Conservation (phyloP, 37 sponge, comb jelly and placozoan species). For the Hexactinellida sp. region DNA sequence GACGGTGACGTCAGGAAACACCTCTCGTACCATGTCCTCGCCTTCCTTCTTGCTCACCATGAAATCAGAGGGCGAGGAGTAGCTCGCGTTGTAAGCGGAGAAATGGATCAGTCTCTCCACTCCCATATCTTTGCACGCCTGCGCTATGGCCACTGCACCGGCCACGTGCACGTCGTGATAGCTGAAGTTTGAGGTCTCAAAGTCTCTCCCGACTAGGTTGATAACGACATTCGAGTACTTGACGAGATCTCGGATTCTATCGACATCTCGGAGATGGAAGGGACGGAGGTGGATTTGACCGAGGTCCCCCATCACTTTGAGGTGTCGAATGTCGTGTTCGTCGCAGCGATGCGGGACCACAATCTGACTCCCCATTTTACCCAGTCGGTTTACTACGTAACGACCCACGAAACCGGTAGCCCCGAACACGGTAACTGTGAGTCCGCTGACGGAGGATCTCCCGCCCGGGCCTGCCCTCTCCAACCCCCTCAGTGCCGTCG, state of each 20-base stretch:
- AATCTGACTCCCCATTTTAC: conserved; percentile 73
- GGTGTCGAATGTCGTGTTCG: conserved; percentile 66
- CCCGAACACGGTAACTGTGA: conserved; percentile 93
- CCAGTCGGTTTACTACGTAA: conserved; percentile 85
- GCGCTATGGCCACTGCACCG: conserved; percentile 72
- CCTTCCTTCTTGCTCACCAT: conserved; percentile 69
- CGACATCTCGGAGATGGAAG: conserved; percentile 55
- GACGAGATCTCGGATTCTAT: conserved; percentile 50
- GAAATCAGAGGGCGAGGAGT: conserved; percentile 62
- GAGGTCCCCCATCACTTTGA: conserved; percentile 77
- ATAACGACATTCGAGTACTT: conserved; percentile 81
- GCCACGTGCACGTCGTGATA: conserved; percentile 56
- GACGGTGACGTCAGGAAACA: conserved; percentile 69
- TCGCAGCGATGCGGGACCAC: conserved; percentile 72
- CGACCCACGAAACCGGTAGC: conserved; percentile 85
- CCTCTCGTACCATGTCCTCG: conserved; percentile 62
- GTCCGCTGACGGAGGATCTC: conserved; percentile 84
- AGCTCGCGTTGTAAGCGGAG: conserved; percentile 69
- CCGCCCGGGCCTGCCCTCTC: conserved; percentile 61
- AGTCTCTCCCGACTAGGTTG: conserved; percentile 80
- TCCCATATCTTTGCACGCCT: conserved; percentile 46
- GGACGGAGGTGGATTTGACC: conserved; percentile 59
- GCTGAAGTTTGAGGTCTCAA: conserved; percentile 76
- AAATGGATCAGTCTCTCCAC: conserved; percentile 72
- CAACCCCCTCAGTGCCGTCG: not conserved